Evolutionary conservation across 2,797 vertebrate genomes (phyloP).

Genomic region (Smutsia gigantea): DNA sequence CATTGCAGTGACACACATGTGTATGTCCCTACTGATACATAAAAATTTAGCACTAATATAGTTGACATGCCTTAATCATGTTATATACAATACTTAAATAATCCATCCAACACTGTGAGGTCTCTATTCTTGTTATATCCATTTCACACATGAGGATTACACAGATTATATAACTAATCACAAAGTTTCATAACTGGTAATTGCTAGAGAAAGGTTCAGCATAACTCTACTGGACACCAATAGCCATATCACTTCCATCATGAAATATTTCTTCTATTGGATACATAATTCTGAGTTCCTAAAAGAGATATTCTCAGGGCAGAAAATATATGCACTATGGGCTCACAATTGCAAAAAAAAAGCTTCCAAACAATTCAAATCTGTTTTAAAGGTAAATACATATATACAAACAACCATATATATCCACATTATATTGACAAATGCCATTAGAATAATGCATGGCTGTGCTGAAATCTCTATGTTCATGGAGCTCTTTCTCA

Average conservation of each 20-base stretch:
- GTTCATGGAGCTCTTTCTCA: background rate
- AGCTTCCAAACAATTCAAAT: background rate
- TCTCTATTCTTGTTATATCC: background rate
- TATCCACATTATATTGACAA: background rate
- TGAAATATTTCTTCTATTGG: background rate
- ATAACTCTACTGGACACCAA: background rate
- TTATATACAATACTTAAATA: background rate
- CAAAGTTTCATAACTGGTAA: background rate
- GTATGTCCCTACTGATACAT: background rate
- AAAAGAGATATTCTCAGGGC: background rate
- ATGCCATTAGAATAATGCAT: background rate
- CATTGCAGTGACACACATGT: background rate
- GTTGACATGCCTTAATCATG: background rate
- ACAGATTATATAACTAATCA: background rate
- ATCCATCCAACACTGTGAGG: background rate
- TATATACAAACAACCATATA: background rate
- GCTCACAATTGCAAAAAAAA: background rate
- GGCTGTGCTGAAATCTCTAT: background rate
- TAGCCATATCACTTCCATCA: background rate
- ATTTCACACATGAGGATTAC: background rate
- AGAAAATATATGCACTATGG: background rate
- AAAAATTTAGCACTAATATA: background rate
- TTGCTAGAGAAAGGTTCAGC: background rate
- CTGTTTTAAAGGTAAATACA: background rate
- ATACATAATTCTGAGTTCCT: background rate